Conservation (phyloP, 2,888 invertebrate genomes). For the Zaprionus bogoriensis region DNA sequence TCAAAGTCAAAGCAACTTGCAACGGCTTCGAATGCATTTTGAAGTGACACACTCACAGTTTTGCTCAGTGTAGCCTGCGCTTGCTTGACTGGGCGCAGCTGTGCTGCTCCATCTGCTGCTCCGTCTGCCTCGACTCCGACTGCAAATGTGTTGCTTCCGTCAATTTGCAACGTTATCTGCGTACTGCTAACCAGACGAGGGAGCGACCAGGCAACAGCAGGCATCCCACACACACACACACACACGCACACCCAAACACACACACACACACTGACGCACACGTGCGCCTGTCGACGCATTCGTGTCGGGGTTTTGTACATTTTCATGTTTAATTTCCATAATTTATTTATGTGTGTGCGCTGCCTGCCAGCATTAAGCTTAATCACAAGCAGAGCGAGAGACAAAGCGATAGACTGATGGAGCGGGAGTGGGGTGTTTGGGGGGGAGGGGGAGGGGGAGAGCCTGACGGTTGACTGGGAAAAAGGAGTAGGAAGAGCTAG, state of each 20-base stretch:
- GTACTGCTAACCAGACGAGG: slow-evolving; percentile 21
- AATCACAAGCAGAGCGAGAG: slow-evolving; percentile 39
- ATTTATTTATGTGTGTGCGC: slow-evolving; percentile 66
- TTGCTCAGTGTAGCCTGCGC: neutral
- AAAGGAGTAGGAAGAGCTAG: neutral
- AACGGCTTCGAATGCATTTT: no score
- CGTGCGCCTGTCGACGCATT: slow-evolving; percentile 42
- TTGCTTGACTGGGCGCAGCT: slow-evolving; percentile 1
- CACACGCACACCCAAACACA: neutral
- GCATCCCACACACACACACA: neutral
- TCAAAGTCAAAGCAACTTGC: no score
- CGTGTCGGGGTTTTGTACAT: slow-evolving; percentile 60
- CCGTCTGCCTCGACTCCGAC: slow-evolving; percentile 6
- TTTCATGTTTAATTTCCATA: slow-evolving; percentile 73
- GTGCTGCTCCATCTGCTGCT: neutral
- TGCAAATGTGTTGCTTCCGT: slow-evolving; percentile 67
- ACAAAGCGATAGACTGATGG: neutral
- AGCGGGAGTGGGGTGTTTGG: neutral
- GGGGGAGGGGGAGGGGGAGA: neutral
- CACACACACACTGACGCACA: neutral
- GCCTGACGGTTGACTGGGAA: no score
- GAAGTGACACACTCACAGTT: no score
- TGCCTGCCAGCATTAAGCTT: slow-evolving; percentile 36
- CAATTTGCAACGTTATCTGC: slow-evolving; percentile 62
- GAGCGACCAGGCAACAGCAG: slow-evolving; percentile 5